Conservation (phyloP, 2,888 invertebrate species). For the Torymus auratus region DNA sequence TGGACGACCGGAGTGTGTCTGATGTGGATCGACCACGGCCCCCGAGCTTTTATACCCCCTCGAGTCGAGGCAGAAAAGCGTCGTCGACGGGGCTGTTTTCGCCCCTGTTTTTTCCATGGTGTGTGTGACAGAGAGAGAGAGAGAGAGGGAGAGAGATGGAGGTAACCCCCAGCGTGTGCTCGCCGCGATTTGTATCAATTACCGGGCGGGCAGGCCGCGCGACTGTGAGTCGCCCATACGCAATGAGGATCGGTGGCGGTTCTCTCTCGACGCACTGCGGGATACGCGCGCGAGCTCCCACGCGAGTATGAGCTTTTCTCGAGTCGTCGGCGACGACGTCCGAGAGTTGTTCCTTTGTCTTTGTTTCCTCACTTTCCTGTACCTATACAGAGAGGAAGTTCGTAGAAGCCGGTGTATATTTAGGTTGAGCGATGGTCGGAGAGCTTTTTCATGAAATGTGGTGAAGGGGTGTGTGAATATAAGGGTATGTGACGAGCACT, state of each 20-base stretch:
- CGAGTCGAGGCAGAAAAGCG: neutral
- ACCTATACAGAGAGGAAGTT: no score
- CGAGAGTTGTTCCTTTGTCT: no score
- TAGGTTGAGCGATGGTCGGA: no score
- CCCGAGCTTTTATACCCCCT: conserved; percentile 34
- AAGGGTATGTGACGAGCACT: no score
- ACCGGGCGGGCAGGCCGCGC: conserved; percentile 62
- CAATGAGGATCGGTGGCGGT: conserved; percentile 67
- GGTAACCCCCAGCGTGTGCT: conserved; percentile 59
- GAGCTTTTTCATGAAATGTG: no score
- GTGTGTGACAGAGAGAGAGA: no score
- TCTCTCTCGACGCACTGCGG: neutral
- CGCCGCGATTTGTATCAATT: conserved; percentile 73
- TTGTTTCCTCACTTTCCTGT: no score
- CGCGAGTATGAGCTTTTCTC: no score
- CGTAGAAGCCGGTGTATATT: no score
- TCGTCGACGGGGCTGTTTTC: conserved; percentile 1
- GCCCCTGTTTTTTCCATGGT: neutral
- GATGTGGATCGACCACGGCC: neutral
- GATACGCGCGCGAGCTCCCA: neutral
- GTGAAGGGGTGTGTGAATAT: no score
- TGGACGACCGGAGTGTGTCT: conserved; percentile 17
- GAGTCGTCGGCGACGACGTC: no score
- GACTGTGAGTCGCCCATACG: conserved; percentile 71
- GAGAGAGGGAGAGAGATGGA: no score